Conservation (phyloP, 2,797 vertebrate genomes). For the Muraenolepis orangiensis region DNA sequence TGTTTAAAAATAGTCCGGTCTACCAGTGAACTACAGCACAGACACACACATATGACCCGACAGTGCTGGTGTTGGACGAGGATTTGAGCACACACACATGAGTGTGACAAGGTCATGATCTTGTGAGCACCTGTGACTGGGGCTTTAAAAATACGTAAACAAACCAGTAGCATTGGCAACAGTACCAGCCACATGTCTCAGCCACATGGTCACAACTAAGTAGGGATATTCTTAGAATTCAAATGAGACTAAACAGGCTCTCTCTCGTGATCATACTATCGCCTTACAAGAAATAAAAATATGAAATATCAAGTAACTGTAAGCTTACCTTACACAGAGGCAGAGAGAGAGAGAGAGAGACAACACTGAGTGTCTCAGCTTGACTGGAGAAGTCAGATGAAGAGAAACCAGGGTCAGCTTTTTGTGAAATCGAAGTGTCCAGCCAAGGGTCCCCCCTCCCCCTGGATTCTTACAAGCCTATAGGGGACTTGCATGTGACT, state of each 20-base stretch:
- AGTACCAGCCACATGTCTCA: neutral
- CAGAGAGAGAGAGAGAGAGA: neutral
- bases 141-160: neutral
- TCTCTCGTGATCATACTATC: neutral
- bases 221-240: neutral
- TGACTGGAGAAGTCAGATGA: conserved; percentile 14
- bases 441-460: neutral
- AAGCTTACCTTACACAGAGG: neutral
- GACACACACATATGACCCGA: neutral
- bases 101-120: neutral
- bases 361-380: conserved; percentile 27
- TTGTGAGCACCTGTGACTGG: neutral
- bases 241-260: neutral
- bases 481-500: conserved; percentile 3
- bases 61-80: neutral
- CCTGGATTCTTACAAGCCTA: conserved; percentile 12
- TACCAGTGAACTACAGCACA: neutral
- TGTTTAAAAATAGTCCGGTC: neutral
- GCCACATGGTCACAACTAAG: neutral
- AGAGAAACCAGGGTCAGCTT: neutral
- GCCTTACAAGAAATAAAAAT: neutral
- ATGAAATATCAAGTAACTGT: neutral
- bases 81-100: neutral
- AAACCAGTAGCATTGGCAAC: neutral
- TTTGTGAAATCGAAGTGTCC: neutral